These are phyloP conservation scores for Trissolcus brochymenae DNA, from an alignment of 2,888 invertebrate genomes.

Conservation along the genomic window DNA sequence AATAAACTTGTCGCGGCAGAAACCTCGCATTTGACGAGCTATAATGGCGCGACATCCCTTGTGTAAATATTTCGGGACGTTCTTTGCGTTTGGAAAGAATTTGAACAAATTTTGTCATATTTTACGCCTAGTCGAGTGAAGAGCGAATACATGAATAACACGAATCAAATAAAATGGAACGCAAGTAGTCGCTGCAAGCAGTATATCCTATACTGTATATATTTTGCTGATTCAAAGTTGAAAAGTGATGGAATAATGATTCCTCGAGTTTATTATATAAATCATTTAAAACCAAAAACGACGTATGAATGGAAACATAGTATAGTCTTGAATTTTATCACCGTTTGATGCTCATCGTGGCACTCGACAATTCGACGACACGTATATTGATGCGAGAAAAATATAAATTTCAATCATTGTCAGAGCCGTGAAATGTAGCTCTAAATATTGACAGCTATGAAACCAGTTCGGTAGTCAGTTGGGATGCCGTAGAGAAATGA, in stretches of 20 bases:
- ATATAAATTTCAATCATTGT: constrained; percentile 49
- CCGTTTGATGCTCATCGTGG: constrained; percentile 9
- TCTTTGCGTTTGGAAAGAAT: constrained; percentile 49
- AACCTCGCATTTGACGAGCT: constrained; percentile 43
- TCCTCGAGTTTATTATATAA: no score
- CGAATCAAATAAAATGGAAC: constrained; percentile 35
- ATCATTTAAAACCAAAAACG: no score
- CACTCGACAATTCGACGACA: constrained; percentile 15
- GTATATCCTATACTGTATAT: no score
- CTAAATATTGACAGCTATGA: constrained; percentile 39
- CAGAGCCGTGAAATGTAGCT: constrained; percentile 23
- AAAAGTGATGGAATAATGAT: no score
- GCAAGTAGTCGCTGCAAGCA: constrained; percentile 33
- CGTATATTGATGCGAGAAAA: constrained; percentile 38
- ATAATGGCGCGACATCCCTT: constrained; percentile 31
- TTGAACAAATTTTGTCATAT: constrained; percentile 50
- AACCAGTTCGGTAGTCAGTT: constrained; percentile 43
- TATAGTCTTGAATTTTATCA: constrained; percentile 16
- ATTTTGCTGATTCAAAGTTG: no score
- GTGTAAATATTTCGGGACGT: constrained; percentile 53
- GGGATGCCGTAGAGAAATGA: constrained; percentile 50
- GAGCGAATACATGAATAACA: constrained; percentile 27
- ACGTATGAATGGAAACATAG: no score
- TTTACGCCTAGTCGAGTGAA: constrained; percentile 44
- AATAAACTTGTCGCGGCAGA: constrained; percentile 47